Evolutionary conservation across 2,113 vertebrate genomes (phyloP), one percentile per base, ranked within the genome.

Genomic region (Sebastes fasciatus): DNA sequence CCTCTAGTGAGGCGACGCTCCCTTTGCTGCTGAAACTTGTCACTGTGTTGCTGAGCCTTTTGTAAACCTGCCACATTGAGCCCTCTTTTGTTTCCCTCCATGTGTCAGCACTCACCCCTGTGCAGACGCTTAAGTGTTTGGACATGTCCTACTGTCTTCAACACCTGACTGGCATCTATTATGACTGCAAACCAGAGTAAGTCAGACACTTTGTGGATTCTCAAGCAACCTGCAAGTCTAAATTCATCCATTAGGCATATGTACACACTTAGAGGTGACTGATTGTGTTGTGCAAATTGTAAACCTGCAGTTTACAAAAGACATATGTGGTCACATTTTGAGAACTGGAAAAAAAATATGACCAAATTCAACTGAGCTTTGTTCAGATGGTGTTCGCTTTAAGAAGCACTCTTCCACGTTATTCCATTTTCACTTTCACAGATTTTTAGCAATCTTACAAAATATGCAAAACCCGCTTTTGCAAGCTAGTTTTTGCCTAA

Each of bases 111-210:
- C 46, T 68, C 19, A 49, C 40, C 49, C 6, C 49, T 5, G 45
- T 49, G 54, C 40, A 16, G 42, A 46, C 4, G 4, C 45, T 69
- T 12, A 77, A 19, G 60, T 82, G 82, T 85, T 66, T 78, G 58
- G 62, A 75, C 84, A 67, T 40, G 65, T 61, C 74, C 61, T 7
- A 10, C 65, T 87, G 80, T 79, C 80, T 51, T 2, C 14, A 86
- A 58, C 87, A 83, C 70, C 62, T 77, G 76, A 72, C 71, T 60
- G 21, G 1, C n/a, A 5, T 80, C 60, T 21, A 13, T 69, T 73
- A 46, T 74, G 4, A 40, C 21, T 55, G 70, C 69, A 55, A 6
- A 7, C 34, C 19, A 0, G 6, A 23, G 5, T 6, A 48, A 43
- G 42, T 40, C n/a, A 14, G 16, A 42, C 71, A 49, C 46, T 62